Conservation (phyloP, 2,888 invertebrate genomes). For the Hirudinaria manillensis region DNA sequence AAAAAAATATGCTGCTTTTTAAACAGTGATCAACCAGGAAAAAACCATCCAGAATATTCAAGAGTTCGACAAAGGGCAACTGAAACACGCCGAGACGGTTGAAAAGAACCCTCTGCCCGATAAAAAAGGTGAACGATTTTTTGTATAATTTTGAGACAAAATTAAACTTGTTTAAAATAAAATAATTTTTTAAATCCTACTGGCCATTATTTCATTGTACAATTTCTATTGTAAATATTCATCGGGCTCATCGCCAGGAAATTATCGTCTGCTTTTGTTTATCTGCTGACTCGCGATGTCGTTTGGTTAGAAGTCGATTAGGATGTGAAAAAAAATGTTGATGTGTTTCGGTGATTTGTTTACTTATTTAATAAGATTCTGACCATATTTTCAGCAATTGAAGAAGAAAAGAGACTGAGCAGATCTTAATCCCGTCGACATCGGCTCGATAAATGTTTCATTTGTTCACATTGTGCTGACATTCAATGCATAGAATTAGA, state of each 20-base stretch:
- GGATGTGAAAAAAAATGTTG: not conserved
- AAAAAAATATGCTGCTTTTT: not conserved
- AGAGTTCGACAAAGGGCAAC: conserved; percentile 22
- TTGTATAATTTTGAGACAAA: not conserved
- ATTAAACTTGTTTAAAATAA: not conserved
- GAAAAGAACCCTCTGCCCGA: conserved; percentile 32
- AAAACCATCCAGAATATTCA: conserved; percentile 28
- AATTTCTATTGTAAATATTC: not conserved
- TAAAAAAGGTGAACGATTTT: conserved; percentile 24
- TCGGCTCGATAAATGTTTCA: not conserved
- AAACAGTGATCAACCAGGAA: conserved; percentile 22
- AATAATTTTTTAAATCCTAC: not conserved
- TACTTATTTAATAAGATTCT: not conserved
- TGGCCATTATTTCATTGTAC: no score
- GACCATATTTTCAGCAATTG: conserved; percentile 18
- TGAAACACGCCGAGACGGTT: conserved; percentile 32
- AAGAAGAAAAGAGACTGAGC: conserved; percentile 26
- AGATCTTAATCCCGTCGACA: not conserved
- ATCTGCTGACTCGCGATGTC: not conserved
- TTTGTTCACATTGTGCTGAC: not conserved
- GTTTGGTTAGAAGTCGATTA: not conserved
- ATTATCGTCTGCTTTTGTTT: not conserved
- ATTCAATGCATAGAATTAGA: no score
- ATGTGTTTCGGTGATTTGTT: not conserved
- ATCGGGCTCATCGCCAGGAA: not conserved